Conservation (phyloP, 2,113 vertebrate species). For the Anolis sagrei region DNA sequence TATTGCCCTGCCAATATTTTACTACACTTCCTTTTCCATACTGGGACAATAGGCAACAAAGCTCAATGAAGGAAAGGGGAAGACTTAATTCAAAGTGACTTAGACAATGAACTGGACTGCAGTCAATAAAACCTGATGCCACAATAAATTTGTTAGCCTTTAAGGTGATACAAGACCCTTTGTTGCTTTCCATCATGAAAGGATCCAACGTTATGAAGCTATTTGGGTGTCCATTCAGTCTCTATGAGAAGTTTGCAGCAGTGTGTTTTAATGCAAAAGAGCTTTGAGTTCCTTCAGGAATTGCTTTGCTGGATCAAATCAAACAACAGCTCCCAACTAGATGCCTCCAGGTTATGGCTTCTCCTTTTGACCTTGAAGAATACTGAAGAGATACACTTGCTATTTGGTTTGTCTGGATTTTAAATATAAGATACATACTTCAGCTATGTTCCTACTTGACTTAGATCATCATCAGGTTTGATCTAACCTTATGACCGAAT, state of each 20-base stretch:
- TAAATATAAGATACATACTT: not conserved
- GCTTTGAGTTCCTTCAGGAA: not conserved
- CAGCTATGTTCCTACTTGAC: not conserved
- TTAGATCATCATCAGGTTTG: not conserved
- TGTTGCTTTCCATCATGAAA: constrained; percentile 1
- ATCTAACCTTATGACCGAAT: not conserved
- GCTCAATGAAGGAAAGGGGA: not conserved
- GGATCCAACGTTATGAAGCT: not conserved
- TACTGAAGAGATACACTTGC: not conserved
- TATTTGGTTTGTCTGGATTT: not conserved
- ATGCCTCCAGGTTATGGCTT: not conserved
- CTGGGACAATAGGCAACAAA: not conserved
- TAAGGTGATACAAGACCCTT: not conserved
- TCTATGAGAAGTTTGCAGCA: not conserved
- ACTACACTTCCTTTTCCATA: not conserved
- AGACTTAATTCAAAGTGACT: not conserved
- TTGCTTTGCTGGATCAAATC: not conserved
- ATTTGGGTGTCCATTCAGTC: not conserved
- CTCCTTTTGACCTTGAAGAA: not conserved
- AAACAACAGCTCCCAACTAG: not conserved
- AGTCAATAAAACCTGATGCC: not conserved
- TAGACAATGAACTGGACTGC: not conserved
- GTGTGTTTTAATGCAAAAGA: not conserved
- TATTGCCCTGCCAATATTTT: not conserved
- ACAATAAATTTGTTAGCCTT: not conserved